Conservation (phyloP, 2,113 vertebrate species). For the Triplophysa tibetana region DNA sequence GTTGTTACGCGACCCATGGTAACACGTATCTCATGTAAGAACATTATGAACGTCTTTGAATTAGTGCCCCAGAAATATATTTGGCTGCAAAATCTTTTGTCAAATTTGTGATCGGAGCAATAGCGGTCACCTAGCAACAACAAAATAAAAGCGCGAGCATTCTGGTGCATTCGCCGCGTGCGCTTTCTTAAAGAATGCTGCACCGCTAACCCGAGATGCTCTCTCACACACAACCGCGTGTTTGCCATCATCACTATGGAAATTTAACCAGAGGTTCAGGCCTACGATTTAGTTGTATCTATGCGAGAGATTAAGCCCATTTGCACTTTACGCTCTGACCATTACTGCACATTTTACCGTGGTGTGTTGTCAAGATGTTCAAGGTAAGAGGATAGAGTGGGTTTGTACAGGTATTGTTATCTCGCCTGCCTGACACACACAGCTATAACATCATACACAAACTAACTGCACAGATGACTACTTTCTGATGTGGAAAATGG, state of each 20-base stretch:
- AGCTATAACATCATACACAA: background rate
- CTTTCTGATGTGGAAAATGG: constrained; percentile 50
- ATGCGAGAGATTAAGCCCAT: background rate
- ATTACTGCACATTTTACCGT: background rate
- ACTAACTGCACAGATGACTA: constrained; percentile 40
- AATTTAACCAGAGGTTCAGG: background rate
- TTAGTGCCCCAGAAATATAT: background rate
- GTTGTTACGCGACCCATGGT: background rate
- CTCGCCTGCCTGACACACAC: background rate
- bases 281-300: background rate
- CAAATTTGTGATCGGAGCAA: constrained; percentile 3
- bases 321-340: constrained; percentile 6
- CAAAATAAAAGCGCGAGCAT: constrained; percentile 46
- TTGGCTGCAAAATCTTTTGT: constrained; percentile 17
- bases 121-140: constrained; percentile 54
- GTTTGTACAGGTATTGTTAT: constrained; percentile 30
- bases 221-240: background rate
- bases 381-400: background rate
- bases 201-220: background rate
- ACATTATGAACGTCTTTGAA: background rate
- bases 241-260: constrained; percentile 20
- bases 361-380: constrained; percentile 7
- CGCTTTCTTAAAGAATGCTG: background rate
- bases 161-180: constrained; percentile 29
- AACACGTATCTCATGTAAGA: background rate